Conservation (phyloP, 2,888 invertebrate genomes). For the Zootermopsis nevadensis region DNA sequence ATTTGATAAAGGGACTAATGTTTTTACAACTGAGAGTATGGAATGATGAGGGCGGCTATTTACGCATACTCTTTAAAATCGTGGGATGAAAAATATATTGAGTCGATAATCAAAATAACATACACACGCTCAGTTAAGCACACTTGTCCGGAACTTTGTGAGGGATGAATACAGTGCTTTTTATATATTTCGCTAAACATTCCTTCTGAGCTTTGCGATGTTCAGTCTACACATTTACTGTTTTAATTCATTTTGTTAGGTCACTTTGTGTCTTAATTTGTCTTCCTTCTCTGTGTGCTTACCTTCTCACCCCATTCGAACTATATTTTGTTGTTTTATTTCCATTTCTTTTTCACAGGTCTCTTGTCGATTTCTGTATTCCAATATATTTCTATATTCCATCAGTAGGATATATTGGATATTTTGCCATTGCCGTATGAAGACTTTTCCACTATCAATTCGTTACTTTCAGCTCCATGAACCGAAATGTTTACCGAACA, state of each 20-base stretch:
- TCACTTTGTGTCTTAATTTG: neutral
- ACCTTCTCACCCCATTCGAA: neutral
- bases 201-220: neutral
- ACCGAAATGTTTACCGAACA: neutral
- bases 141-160: too few relatives aligned
- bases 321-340: neutral
- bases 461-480: neutral
- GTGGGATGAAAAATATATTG: too few relatives aligned
- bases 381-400: neutral
- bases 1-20: too few relatives aligned
- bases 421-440: neutral
- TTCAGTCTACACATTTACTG: neutral
- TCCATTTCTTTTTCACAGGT: constrained; percentile 1
- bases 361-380: neutral
- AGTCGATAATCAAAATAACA: too few relatives aligned
- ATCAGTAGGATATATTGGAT: neutral
- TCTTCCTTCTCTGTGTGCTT: neutral
- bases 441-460: neutral
- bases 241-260: neutral
- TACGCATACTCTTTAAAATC: too few relatives aligned
- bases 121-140: too few relatives aligned
- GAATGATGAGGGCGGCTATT: too few relatives aligned
- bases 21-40: too few relatives aligned
- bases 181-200: too few relatives aligned
- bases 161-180: too few relatives aligned